These are phyloP conservation scores for Zoanthus gigantus DNA, from an alignment of 92 coral and sea anemone genomes.

Conservation along the genomic window DNA sequence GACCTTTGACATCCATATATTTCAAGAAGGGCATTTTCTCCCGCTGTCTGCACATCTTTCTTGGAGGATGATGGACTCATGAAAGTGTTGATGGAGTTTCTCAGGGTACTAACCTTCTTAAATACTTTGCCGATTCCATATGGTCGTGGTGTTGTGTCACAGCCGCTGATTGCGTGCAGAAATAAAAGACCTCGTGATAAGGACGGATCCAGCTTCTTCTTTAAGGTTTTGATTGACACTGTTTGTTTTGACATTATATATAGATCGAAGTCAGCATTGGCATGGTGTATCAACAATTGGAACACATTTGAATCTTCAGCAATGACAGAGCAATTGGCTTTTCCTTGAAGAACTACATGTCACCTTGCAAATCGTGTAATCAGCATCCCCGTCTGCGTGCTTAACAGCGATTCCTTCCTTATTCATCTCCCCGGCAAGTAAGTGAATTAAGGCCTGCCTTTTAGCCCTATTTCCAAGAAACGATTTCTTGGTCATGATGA, in stretches of 20 bases:
- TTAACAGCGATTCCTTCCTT: neutral
- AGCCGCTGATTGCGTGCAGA: conserved; percentile 1
- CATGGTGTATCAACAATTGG: neutral
- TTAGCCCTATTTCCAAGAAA: conserved; percentile 25
- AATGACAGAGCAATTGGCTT: conserved; percentile 8
- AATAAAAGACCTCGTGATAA: neutral
- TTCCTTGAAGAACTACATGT: neutral
- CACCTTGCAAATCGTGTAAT: neutral
- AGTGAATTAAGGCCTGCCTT: neutral
- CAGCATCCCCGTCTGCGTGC: neutral
- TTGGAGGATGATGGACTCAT: conserved; percentile 12
- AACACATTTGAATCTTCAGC: conserved; percentile 29
- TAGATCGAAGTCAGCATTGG: neutral
- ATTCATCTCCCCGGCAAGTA: neutral
- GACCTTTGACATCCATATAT: conserved; percentile 8
- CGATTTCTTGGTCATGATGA: conserved; percentile 38
- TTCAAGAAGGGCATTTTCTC: conserved; percentile 27
- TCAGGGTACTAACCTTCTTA: conserved; percentile 6
- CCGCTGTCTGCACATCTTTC: conserved; percentile 13
- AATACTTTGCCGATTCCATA: conserved; percentile 53
- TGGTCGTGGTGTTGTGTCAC: conserved; percentile 8
- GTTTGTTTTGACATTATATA: neutral
- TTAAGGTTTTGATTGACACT: neutral
- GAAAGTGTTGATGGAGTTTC: conserved; percentile 13
- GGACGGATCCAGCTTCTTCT: conserved; percentile 1